A percentile compares a stretch with the other conserved stretches of the same genome.
These are phyloP conservation scores for Meandrina meandrites DNA, from an alignment of 92 coral and sea anemone genomes.

Conservation along the genomic window DNA sequence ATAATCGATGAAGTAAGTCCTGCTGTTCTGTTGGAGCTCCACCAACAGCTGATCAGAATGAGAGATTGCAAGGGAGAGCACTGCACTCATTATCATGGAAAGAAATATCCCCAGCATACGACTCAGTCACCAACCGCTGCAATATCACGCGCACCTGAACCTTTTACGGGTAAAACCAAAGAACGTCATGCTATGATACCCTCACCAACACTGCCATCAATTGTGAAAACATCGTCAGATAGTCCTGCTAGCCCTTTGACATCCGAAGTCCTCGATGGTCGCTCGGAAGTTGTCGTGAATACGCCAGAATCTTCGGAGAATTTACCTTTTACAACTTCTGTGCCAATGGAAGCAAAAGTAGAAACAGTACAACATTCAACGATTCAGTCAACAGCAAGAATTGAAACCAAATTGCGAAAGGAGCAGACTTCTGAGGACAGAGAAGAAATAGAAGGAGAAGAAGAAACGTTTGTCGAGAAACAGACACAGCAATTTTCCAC, in stretches of 20 bases:
- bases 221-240: neutral
- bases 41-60: slow-evolving; percentile 62
- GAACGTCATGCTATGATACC: neutral
- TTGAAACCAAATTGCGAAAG: neutral
- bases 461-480: neutral
- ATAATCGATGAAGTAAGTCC: slow-evolving; percentile 67
- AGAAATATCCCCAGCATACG: slow-evolving; percentile 17
- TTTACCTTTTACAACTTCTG: neutral
- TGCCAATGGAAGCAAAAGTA: neutral
- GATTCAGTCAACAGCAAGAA: neutral
- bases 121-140: slow-evolving; percentile 2
- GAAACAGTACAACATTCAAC: neutral
- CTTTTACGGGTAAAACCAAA: neutral
- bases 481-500: neutral
- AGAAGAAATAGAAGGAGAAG: neutral
- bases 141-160: neutral
- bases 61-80: slow-evolving; percentile 75
- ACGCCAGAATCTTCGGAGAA: neutral
- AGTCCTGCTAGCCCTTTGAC: neutral
- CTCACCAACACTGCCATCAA: neutral
- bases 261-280: neutral
- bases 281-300: slow-evolving; percentile 1
- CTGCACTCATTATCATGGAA: slow-evolving; percentile 79
- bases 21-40: slow-evolving; percentile 70
- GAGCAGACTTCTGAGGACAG: neutral